A percentile compares a stretch with the other conserved stretches of the same genome.
These are phyloP conservation scores for Cyrtonyx montezumae DNA, from an alignment of 2,113 vertebrate species.

Conservation along the genomic window DNA sequence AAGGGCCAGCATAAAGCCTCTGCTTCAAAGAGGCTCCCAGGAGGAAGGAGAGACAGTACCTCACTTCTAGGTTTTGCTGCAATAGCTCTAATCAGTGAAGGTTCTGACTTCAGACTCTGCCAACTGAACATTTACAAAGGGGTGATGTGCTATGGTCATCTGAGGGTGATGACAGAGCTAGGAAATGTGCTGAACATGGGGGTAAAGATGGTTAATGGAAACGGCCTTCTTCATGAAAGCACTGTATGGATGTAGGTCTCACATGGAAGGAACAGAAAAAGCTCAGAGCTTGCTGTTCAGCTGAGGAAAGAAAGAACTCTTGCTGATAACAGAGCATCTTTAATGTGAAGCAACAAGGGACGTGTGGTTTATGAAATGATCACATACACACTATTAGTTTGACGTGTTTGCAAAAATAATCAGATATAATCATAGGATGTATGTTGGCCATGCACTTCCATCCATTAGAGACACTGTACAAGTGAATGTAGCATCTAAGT, in stretches of 20 bases:
- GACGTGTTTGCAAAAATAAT: neutral
- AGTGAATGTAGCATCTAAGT: neutral
- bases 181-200: neutral
- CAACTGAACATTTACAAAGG: neutral
- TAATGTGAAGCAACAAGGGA: neutral
- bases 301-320: neutral
- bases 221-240: neutral
- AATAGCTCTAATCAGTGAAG: neutral
- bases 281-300: neutral
- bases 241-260: neutral
- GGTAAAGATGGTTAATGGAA: neutral
- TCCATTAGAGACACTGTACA: neutral
- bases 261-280: fast-evolving
- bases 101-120: conserved; percentile 19
- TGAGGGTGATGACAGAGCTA: neutral
- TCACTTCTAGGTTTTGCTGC: neutral
- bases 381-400: neutral
- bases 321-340: neutral
- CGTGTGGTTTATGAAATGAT: neutral
- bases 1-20: fast-evolving
- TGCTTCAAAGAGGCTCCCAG: neutral
- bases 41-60: neutral
- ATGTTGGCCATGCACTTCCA: neutral
- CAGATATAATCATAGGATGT: neutral
- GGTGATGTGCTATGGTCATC: neutral